These are phyloP conservation scores for Stenopsyche tienmushanensis DNA, from an alignment of 1,140 invertebrate genomes.

Conservation along the genomic window DNA sequence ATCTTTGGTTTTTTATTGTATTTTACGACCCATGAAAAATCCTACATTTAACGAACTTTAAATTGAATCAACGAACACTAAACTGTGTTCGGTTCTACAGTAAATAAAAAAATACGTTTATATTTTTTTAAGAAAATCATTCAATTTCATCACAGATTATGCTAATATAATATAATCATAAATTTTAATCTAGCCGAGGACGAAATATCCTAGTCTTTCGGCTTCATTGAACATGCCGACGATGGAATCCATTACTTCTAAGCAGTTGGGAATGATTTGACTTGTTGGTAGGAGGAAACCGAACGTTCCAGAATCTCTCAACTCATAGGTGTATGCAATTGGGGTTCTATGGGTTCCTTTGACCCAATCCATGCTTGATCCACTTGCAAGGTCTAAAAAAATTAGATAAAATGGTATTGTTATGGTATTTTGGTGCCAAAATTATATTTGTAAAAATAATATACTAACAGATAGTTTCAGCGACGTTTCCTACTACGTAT, in stretches of 20 bases:
- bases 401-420: not conserved
- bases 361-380: constrained; percentile 74
- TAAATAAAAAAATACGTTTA: no score
- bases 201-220: constrained; percentile 35
- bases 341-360: constrained; percentile 64
- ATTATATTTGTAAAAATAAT: not conserved
- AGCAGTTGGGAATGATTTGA: constrained; percentile 71
- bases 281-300: constrained; percentile 76
- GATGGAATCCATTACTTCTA: constrained; percentile 69
- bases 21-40: no score
- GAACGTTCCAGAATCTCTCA: constrained; percentile 69
- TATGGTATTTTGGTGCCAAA: not conserved
- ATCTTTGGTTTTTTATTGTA: no score
- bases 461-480: constrained; percentile 60
- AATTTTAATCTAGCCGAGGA: not conserved
- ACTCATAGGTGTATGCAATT: constrained; percentile 67
- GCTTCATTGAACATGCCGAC: constrained; percentile 62
- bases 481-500: constrained; percentile 54
- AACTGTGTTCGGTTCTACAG: no score
- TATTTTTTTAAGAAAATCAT: no score
- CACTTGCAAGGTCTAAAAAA: constrained; percentile 55
- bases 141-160: no score
- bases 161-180: no score
- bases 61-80: no score
- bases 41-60: no score